phyloP scores from a whole-genome alignment of 2,888 invertebrate genomes.

The Ophioninae sp. region DNA sequence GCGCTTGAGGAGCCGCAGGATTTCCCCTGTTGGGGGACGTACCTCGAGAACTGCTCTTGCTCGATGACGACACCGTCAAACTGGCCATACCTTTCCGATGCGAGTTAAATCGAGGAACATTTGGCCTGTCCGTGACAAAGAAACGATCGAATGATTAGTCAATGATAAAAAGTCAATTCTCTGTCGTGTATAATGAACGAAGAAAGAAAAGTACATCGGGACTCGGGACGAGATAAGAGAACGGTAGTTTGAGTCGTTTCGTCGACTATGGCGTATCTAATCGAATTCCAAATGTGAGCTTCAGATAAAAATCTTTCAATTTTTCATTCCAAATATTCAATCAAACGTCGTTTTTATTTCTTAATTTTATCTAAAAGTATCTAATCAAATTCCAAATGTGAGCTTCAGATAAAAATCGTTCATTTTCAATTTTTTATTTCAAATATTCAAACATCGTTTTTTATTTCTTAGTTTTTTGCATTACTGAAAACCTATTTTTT shows the following conservation, averaged over 20 bases:
- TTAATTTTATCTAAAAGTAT: constrained; percentile 6
- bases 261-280: constrained; percentile 14
- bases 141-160: not conserved
- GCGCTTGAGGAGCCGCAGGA: constrained; percentile 65
- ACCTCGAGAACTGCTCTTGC: constrained; percentile 78
- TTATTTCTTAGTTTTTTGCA: not conserved
- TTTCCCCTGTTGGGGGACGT: constrained; percentile 77
- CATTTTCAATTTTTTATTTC: not conserved
- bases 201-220: not conserved
- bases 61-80: constrained; percentile 77
- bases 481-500: not conserved
- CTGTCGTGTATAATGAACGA: not conserved
- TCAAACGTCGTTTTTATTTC: not conserved
- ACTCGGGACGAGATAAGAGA: not conserved
- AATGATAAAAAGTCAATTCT: not conserved
- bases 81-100: constrained; percentile 76
- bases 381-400: constrained; percentile 23
- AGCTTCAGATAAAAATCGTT: constrained; percentile 17
- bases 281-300: constrained; percentile 7
- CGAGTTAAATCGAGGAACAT: constrained; percentile 59
- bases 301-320: constrained; percentile 13
- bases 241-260: not conserved
- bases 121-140: constrained; percentile 50
- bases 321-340: not conserved
- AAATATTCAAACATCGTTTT: not conserved